Base-by-base conservation (phyloP, 37 sponge, comb jelly and placozoan species). In the Amphimedon queenslandica region DNA sequence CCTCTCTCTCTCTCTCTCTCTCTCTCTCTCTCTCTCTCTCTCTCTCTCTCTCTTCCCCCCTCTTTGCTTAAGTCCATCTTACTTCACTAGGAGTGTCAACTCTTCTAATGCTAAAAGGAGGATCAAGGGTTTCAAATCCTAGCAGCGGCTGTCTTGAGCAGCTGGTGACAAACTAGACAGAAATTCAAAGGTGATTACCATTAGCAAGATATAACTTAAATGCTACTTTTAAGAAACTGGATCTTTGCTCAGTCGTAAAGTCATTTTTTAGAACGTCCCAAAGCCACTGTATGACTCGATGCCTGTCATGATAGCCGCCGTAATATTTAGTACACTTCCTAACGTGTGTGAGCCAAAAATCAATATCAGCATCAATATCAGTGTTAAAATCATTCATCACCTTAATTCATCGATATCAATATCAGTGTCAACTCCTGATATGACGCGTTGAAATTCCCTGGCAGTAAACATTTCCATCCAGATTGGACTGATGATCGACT, bases 221-320 rank as follows among this genome's bases (percentile, higher is more conserved):
- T n/a, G 36, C 27, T 37, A 91, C 95, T 68, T 99, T 99, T 55
- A 99, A 56, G 63, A 99, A 95, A 2, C 73, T 23, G 55, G 76
- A 77, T 32, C 85, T 90, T 66, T 95, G 89, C 32, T 84, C 82
- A 51, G 71, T 58, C 38, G 65, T 79, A 25, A 99, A 93, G 30
- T 99, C 96, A 72, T 86, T 91, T 20, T 77, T 79, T 8, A 92
- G 47, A n/a, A 95, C 82, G 31, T 99, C 96, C 99, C 99, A 99
- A 18, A 99, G 82, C 99, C 99, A 99, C 27, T 63, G 39, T 34
- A 99, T 89, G 25, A 99, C 94, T 37, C 75, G 70, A 70, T 99
- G 99, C 4, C 53, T 70, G 47, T 73, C 78, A 80, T 95, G 96
- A 80, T 89, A 99, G 3, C 99, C 99, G 51, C 96, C 99, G 75